phyloP scores from a whole-genome alignment of 2,113 vertebrate species.

The Lonchura striata region DNA sequence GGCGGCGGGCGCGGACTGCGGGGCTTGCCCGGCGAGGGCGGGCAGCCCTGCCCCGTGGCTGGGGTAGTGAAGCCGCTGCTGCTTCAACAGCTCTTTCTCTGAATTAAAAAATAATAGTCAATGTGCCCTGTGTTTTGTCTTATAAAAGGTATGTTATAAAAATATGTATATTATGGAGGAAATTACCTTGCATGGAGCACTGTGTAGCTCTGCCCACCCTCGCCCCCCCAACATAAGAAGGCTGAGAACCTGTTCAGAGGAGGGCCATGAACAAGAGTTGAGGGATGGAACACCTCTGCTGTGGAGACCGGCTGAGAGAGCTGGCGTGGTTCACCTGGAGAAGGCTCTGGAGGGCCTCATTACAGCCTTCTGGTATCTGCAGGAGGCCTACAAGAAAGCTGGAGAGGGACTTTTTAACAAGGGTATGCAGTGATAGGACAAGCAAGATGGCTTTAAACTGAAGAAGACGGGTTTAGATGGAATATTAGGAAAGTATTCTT shows the following conservation, averaged over 20 bases:
- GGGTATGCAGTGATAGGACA: too few species aligned
- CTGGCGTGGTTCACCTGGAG: background rate
- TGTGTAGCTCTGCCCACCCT: background rate
- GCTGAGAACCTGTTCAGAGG: background rate
- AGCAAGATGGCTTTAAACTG: background rate
- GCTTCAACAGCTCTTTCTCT: background rate
- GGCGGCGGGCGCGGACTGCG: background rate
- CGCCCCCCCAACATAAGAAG: background rate
- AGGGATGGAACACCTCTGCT: background rate
- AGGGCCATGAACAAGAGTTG: background rate
- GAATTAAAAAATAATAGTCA: background rate
- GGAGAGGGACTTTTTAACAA: background rate
- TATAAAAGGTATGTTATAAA: background rate
- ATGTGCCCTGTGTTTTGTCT: background rate
- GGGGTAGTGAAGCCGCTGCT: too few species aligned
- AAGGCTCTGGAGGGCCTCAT: rapidly evolving
- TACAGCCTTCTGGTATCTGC: background rate
- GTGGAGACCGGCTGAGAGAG: too few species aligned
- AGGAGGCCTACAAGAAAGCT: background rate
- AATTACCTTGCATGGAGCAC: background rate
- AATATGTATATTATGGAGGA: rapidly evolving
- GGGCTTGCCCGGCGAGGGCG: background rate
- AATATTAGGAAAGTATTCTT: background rate
- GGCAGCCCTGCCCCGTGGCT: background rate
- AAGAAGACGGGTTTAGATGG: background rate